These are phyloP conservation scores for Arrhopalites spinosus DNA, from an alignment of 2,888 invertebrate species.

Conservation along the genomic window DNA sequence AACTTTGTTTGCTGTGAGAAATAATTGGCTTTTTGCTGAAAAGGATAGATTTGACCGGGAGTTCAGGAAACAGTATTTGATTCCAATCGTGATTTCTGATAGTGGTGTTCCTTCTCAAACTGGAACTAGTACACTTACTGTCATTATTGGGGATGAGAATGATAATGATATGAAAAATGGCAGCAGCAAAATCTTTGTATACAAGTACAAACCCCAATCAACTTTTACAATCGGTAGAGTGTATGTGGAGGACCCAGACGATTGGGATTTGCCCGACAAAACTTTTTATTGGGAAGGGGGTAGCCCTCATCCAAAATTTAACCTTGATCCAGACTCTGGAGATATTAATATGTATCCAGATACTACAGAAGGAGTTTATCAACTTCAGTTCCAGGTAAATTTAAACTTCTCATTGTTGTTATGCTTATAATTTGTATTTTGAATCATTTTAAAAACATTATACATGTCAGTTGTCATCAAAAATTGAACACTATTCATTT, in stretches of 20 bases:
- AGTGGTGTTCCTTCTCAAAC: conserved; percentile 72
- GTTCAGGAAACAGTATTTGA: conserved; percentile 79
- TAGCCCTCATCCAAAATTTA: conserved; percentile 68
- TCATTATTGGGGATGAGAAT: conserved; percentile 93
- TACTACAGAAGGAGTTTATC: conserved; percentile 73
- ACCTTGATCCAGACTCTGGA: conserved; percentile 75
- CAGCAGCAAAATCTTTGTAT: conserved; percentile 87
- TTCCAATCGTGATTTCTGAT: conserved; percentile 89
- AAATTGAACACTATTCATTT: too few species aligned
- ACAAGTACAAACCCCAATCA: conserved; percentile 86
- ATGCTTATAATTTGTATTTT: too few species aligned
- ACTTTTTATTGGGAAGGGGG: conserved; percentile 71
- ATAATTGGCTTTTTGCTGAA: conserved; percentile 38
- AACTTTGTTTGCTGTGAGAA: conserved; percentile 72
- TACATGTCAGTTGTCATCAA: too few species aligned
- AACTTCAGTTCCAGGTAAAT: conserved; percentile 68
- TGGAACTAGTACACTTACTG: conserved; percentile 80
- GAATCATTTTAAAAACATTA: neutral
- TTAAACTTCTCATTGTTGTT: neutral
- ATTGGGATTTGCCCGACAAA: conserved; percentile 96
- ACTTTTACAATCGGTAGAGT: conserved; percentile 86
- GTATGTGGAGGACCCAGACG: conserved; percentile 92
- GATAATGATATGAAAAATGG: conserved; percentile 90
- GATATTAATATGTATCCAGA: conserved; percentile 76
- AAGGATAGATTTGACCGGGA: conserved; percentile 79